These are phyloP conservation scores for Neosalanx taihuensis DNA, from an alignment of 2,797 vertebrate species.

Conservation along the genomic window DNA sequence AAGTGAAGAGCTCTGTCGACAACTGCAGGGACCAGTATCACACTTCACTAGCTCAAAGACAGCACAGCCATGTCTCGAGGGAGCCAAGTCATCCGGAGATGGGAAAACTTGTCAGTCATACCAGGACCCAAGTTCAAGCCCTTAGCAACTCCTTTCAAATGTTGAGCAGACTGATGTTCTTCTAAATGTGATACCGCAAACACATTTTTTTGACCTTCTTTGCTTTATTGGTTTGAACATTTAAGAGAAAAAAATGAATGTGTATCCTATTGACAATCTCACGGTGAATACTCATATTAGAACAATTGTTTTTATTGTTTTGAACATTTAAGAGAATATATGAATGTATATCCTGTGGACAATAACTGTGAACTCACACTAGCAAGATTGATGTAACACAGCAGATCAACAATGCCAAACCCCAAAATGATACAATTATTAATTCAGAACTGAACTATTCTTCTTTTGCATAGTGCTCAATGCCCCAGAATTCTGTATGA, in stretches of 20 bases:
- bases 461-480: slow-evolving; percentile 12
- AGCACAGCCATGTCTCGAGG: background rate
- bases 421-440: background rate
- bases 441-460: slow-evolving; percentile 2
- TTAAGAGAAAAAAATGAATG: background rate
- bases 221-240: background rate
- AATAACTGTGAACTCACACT: background rate
- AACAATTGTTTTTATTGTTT: background rate
- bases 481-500: slow-evolving; percentile 28
- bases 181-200: background rate
- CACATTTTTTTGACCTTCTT: background rate
- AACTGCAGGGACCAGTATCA: background rate
- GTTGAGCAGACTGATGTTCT: background rate
- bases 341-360: background rate
- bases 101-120: slow-evolving; percentile 6
- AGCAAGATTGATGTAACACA: background rate
- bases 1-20: background rate
- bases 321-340: background rate
- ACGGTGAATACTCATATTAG: too few species aligned
- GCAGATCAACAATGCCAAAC: background rate
- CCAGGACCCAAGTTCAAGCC: background rate
- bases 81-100: background rate
- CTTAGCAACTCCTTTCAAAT: background rate
- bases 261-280: background rate
- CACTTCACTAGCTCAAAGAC: slow-evolving; percentile 1